These are phyloP conservation scores for Empidonax alnorum DNA, from an alignment of 2,113 vertebrate species.

Conservation along the genomic window DNA sequence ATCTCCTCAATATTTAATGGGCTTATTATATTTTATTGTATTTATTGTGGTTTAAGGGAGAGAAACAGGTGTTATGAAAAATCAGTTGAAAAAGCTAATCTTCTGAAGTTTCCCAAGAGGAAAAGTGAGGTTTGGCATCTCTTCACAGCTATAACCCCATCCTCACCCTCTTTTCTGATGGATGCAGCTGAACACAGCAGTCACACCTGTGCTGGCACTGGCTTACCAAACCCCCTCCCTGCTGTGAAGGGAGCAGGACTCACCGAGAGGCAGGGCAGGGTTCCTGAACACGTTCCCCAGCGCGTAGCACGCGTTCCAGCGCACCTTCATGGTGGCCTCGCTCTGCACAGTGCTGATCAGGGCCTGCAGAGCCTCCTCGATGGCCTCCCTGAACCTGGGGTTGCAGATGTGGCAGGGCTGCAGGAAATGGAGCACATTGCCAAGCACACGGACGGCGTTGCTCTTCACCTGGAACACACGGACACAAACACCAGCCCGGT, in stretches of 20 bases:
- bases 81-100: neutral
- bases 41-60: neutral
- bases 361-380: conserved; percentile 86
- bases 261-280: conserved; percentile 87
- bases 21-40: neutral
- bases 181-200: neutral
- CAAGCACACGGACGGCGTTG: conserved; percentile 91
- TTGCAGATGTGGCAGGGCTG: conserved; percentile 83
- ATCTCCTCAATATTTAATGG: neutral
- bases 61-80: neutral
- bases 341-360: conserved; percentile 86
- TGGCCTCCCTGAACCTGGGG: conserved; percentile 83
- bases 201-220: neutral
- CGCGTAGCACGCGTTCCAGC: conserved; percentile 97
- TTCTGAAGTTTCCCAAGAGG: neutral
- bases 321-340: conserved; percentile 94
- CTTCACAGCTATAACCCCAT: neutral
- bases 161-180: neutral
- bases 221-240: no score
- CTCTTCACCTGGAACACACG: conserved; percentile 85
- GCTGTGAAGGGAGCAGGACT: conserved; percentile 9
- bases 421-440: conserved; percentile 95
- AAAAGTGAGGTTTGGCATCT: neutral
- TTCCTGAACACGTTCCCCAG: conserved; percentile 96
- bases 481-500: neutral